Evolutionary conservation across 2,888 invertebrate species (phyloP).

Genomic region (Auanema freiburgensis): DNA sequence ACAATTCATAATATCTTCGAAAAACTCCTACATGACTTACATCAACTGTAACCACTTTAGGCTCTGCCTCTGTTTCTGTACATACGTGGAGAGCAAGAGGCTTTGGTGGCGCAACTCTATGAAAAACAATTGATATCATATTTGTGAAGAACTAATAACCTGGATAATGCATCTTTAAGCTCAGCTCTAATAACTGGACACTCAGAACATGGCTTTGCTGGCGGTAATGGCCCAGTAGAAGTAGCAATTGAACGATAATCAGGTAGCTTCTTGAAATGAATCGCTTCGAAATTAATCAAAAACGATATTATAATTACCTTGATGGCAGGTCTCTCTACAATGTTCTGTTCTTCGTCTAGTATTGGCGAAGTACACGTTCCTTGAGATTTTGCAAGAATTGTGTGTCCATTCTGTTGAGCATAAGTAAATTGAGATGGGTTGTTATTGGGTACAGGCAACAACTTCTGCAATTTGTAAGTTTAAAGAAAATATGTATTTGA

Average conservation of each 20-base stretch:
- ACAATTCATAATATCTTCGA: neutral
- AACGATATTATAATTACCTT: neutral
- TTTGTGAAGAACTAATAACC: neutral
- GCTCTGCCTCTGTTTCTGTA: constrained; percentile 24
- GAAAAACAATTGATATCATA: constrained; percentile 9
- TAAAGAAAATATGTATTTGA: neutral
- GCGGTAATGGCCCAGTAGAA: constrained; percentile 47
- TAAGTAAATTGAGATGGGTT: constrained; percentile 37
- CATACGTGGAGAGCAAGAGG: constrained; percentile 21
- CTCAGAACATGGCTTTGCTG: constrained; percentile 47
- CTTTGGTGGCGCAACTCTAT: constrained; percentile 28
- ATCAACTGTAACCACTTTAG: constrained; percentile 12
- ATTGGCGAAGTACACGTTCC: constrained; percentile 33
- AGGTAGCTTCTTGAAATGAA: constrained; percentile 13
- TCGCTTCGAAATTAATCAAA: neutral
- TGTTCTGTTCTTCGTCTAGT: constrained; percentile 3
- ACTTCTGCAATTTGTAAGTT: constrained; percentile 20
- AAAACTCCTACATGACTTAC: constrained; percentile 13
- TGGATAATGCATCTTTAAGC: constrained; percentile 19
- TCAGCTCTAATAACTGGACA: constrained; percentile 35
- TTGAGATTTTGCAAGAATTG: constrained; percentile 33
- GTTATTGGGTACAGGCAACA: constrained; percentile 21
- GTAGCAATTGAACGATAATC: constrained; percentile 27
- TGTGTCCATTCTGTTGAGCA: constrained; percentile 36
- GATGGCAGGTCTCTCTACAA: neutral